These are phyloP conservation scores for Diploscapter pachys DNA, from an alignment of 1,140 invertebrate genomes.

Conservation along the genomic window DNA sequence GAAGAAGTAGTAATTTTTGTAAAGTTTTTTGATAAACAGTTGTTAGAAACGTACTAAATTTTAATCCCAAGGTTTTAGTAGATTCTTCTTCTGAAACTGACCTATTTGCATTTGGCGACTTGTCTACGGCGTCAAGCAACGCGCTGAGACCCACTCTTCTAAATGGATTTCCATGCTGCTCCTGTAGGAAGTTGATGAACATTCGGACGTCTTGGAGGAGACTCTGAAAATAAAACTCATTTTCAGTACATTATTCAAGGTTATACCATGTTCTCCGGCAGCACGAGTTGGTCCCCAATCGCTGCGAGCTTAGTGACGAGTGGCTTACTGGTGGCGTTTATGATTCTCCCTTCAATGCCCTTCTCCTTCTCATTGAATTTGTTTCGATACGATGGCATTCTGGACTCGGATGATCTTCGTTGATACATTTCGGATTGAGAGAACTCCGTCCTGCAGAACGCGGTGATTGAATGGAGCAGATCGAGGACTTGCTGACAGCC, in stretches of 20 bases:
- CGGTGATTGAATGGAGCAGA: conserved; percentile 88
- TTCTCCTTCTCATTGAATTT: conserved; percentile 62
- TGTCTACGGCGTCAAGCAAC: conserved; percentile 73
- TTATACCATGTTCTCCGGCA: conserved; percentile 82
- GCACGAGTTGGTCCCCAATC: conserved; percentile 77
- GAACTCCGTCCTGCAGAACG: conserved; percentile 72
- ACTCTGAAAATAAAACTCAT: conserved; percentile 63
- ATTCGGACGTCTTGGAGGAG: conserved; percentile 88
- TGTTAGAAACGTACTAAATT: too few species aligned
- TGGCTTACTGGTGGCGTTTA: conserved; percentile 79
- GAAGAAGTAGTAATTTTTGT: too few species aligned
- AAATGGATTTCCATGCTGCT: conserved; percentile 90
- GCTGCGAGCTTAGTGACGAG: conserved; percentile 81
- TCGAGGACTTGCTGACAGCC: conserved; percentile 80
- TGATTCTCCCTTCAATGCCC: conserved; percentile 80
- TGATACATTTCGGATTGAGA: conserved; percentile 3
- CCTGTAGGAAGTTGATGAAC: conserved; percentile 86
- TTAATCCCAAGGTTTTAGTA: not conserved
- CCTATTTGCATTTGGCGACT: conserved; percentile 30
- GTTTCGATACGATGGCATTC: conserved; percentile 61
- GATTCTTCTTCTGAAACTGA: not conserved
- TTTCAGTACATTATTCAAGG: conserved; percentile 31
- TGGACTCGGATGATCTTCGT: conserved; percentile 62
- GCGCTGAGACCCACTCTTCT: conserved; percentile 84
- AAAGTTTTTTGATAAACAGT: too few species aligned